Evolutionary conservation across 2,888 invertebrate genomes (phyloP), one percentile per base, ranked within the genome.

Genomic region (Nymphalis polychloros): DNA sequence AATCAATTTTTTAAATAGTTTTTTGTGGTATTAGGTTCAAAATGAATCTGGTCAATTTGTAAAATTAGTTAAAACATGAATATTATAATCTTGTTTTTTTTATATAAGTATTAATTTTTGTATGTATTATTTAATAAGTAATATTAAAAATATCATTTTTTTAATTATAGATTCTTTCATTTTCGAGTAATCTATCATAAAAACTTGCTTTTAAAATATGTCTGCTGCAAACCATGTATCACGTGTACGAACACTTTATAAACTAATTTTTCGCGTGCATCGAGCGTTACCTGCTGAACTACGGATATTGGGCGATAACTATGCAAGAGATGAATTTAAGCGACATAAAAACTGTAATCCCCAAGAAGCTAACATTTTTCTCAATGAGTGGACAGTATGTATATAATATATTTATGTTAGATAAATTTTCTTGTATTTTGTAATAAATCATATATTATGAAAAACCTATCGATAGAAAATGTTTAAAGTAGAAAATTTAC

Each of bases 301-400:
- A 48, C 93, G 94, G 62, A 90, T 94, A 5, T 81, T 97, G 41
- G 97, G 97, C 0, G 95, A 96, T 79, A 94, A 94, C 78, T 97
- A 97, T 81, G 95, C 96, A 0, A 94, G 94, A 72, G 97, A 96
- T 74, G 97, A 98, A 87, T 98, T 98, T 84, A 95, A 95, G 80
- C 90, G 97, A 59, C 98, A 98, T 84, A 96, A 96, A 81, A 94
- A 93, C 13, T 96, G 96, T 76, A 94, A 94, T 64, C 90, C 93
- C 0, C 90, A 93, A 55, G 97, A 97, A 84, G 94, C 97, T 0
- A 89, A 93, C 17, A 93, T 95, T 64, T 98, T 98, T 83, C 94
- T 98, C 85, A 94, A 93, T 35, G 98, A 98, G 90, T 98, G 98
- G 98, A 96, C 96, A 61, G 98, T 97, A 87, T 90, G 93, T 78